Conservation (phyloP, 2,888 invertebrate species). For the Pasiphila rectangulata region DNA sequence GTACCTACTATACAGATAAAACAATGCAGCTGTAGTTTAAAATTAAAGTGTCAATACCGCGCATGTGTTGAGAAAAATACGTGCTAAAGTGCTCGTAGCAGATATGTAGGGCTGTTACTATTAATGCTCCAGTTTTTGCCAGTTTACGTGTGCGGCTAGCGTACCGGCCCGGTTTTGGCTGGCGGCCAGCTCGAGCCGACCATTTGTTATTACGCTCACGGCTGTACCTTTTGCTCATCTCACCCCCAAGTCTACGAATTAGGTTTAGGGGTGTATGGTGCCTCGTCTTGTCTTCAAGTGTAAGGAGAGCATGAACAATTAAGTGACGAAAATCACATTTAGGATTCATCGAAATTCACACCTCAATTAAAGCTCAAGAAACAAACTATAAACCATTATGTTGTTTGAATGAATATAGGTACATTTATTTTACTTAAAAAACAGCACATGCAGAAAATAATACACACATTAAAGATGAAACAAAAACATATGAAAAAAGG, state of each 20-base stretch:
- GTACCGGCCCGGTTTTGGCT: slow-evolving; percentile 50
- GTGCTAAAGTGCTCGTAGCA: slow-evolving; percentile 33
- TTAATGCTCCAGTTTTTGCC: slow-evolving; percentile 43
- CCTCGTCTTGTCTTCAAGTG: no score
- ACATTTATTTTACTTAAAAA: no score
- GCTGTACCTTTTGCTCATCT: slow-evolving; percentile 39
- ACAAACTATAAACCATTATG: no score
- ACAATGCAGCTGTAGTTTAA: slow-evolving; percentile 12
- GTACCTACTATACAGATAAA: background rate
- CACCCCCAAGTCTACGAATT: slow-evolving; percentile 34
- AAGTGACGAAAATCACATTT: no score
- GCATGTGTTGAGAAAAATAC: slow-evolving; percentile 33
- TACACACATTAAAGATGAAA: no score
- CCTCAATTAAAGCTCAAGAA: no score
- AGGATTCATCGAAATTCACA: no score
- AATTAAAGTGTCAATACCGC: slow-evolving; percentile 28
- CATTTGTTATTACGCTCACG: slow-evolving; percentile 46
- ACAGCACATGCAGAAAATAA: no score
- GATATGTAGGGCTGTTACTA: slow-evolving; percentile 38
- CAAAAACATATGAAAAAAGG: no score
- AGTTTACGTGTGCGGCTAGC: slow-evolving; percentile 49
- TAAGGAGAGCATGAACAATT: no score
- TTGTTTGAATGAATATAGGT: no score
- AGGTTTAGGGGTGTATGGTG: no score
- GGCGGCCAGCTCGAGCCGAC: slow-evolving; percentile 42